These are phyloP conservation scores for Thripadectes ignobilis DNA, from an alignment of 2,797 vertebrate species.

Conservation along the genomic window DNA sequence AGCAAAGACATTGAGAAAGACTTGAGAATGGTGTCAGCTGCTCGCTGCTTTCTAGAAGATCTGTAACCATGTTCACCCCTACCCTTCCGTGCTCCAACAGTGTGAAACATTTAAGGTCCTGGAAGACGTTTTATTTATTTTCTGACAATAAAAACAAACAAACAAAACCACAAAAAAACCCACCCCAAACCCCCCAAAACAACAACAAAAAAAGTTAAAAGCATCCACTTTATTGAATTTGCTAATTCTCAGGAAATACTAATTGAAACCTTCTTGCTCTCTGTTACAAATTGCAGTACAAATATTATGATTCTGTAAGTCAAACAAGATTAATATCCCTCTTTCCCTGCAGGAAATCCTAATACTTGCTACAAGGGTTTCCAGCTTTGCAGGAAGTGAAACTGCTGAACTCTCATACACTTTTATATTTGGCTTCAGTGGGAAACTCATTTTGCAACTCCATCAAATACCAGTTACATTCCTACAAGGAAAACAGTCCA, in stretches of 20 bases:
- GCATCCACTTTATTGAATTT: not conserved
- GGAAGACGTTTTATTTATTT: not conserved
- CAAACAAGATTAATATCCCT: conserved; percentile 6
- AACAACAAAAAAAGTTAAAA: not conserved
- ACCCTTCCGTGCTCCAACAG: not conserved
- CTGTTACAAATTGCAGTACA: conserved; percentile 5
- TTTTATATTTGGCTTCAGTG: conserved; percentile 16
- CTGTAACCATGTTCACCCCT: not conserved
- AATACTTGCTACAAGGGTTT: not conserved
- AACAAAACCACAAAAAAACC: no score
- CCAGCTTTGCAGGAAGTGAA: conserved; percentile 40
- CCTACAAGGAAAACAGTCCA: not conserved
- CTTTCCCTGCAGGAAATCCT: conserved; percentile 34
- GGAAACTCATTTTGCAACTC: conserved; percentile 17
- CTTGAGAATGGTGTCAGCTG: conserved; percentile 26
- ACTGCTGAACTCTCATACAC: not conserved
- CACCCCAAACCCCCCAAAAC: no score
- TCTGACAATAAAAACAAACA: not conserved
- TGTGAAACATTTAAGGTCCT: not conserved
- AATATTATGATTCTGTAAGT: conserved; percentile 27
- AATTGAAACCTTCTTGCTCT: conserved; percentile 37
- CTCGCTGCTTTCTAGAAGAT: conserved; percentile 75
- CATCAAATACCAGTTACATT: not conserved
- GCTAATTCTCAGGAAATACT: not conserved
- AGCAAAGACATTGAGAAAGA: not conserved